phyloP scores from a whole-genome alignment of 2,888 invertebrate species.

The Oithona nana region DNA sequence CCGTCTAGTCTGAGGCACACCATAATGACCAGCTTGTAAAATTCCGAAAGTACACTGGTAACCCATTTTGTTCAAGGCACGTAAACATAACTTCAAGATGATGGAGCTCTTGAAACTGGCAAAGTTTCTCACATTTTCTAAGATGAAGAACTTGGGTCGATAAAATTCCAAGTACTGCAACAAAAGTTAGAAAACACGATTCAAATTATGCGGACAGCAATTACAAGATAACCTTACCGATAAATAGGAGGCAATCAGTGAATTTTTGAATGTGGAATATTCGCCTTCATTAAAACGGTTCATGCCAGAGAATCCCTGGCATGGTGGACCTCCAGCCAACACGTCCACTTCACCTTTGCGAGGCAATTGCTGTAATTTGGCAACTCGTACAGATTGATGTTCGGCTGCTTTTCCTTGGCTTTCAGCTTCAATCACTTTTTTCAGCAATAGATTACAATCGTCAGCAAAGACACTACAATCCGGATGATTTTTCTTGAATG shows the following conservation, averaged over 20 bases:
- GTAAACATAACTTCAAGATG: conserved; percentile 56
- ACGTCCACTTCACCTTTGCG: conserved; percentile 58
- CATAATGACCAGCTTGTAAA: conserved; percentile 68
- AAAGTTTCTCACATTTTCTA: conserved; percentile 72
- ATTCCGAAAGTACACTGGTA: conserved; percentile 71
- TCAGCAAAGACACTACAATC: conserved; percentile 53
- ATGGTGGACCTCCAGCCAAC: conserved; percentile 65
- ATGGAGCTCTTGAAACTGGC: conserved; percentile 59
- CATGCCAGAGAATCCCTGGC: conserved; percentile 74
- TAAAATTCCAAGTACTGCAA: conserved; percentile 57
- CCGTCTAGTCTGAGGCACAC: conserved; percentile 59
- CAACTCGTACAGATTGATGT: no score
- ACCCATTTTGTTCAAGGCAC: conserved; percentile 58
- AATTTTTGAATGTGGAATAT: conserved; percentile 35
- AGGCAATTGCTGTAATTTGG: conserved; percentile 37
- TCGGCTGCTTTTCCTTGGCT: conserved; percentile 26
- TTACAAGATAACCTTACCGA: conserved; percentile 39
- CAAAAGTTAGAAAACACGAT: background rate
- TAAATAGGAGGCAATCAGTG: conserved; percentile 56
- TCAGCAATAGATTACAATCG: conserved; percentile 54
- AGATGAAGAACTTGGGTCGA: conserved; percentile 56
- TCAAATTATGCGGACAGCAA: conserved; percentile 49
- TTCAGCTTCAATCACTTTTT: conserved; percentile 43
- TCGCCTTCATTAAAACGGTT: conserved; percentile 47
- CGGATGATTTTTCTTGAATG: conserved; percentile 55